These are phyloP conservation scores for Cirrhinus mrigala DNA, from an alignment of 2,797 vertebrate genomes.

Conservation along the genomic window DNA sequence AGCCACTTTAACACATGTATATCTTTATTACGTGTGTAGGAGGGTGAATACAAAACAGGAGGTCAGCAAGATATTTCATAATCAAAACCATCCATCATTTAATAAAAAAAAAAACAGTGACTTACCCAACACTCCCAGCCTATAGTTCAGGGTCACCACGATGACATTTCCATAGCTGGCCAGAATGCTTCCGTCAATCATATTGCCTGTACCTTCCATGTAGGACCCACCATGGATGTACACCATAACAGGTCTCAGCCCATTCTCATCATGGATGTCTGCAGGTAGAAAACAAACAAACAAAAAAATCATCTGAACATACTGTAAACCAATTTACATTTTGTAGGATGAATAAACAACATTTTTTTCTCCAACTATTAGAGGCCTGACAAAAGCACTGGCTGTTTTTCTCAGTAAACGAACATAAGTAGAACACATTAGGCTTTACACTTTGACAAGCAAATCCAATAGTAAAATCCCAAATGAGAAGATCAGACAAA, in stretches of 20 bases:
- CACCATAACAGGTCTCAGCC: constrained; percentile 94
- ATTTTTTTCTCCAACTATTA: neutral
- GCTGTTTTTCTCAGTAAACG: neutral
- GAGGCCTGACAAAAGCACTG: neutral
- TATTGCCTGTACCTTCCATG: constrained; percentile 95
- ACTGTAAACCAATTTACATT: neutral
- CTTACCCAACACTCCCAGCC: constrained; percentile 93
- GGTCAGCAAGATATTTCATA: neutral
- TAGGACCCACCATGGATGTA: constrained; percentile 97
- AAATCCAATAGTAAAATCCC: neutral
- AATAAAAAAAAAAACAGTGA: constrained; percentile 51
- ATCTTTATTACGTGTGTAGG: neutral
- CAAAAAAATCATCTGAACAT: neutral
- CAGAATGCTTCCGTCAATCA: constrained; percentile 95
- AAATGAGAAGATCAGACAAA: constrained; percentile 22
- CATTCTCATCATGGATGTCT: constrained; percentile 94
- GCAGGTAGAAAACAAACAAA: constrained; percentile 52
- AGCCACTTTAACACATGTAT: constrained; percentile 1
- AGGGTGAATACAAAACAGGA: constrained; percentile 4
- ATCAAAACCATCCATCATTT: constrained; percentile 11
- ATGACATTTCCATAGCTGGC: constrained; percentile 97
- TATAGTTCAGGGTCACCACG: constrained; percentile 94
- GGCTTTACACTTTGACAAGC: neutral
- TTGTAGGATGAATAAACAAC: neutral
- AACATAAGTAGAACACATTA: constrained; percentile 12